Base-by-base conservation (phyloP, 2,888 invertebrate species). In the Drosophila robusta region DNA sequence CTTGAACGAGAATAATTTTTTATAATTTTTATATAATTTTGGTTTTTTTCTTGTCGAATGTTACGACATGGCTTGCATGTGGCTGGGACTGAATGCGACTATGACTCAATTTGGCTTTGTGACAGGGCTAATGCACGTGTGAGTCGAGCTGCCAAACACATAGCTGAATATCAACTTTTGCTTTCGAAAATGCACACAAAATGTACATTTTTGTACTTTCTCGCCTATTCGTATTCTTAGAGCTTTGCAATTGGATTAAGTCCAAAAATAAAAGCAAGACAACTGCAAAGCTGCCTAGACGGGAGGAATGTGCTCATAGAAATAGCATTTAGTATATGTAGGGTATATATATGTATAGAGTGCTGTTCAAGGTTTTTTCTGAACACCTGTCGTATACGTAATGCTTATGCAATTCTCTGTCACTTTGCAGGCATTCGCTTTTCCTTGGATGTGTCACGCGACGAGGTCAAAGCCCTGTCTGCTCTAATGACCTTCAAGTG, bases 401-500 rank as follows among this genome's bases (percentile, higher is more conserved):
- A 86, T 58, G 12, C 34, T 75, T 75, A 77, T 77, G 64, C 74
- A 76, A 73, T 64, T 52, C 63, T 49, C 5, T 74, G 70, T 8
- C 24, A 12, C 34, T 12, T 12, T 45, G 18, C 85, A 94, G 95
- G 95, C 90, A 95, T 96, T 80, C 93, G 96, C 75, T 96, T 94
- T 92, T 94, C 95, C 4, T 90, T 93, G 72, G 93, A 94, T 79
- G 95, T 96, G 3, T 93, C 95, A 73, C 93, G 95, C 57, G 96
- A 95, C 89, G 96, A 96, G 90, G 96, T 97, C 46, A 95, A 95
- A 91, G 97, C 96, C n/a, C 92, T 97, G 69, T 95, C 96, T 1
- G 95, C 96, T 29, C 92, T 97, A 85, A 97, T 97, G 96, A 96
- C 97, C 9, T 96, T 95, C 93, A 97, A 97, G 92, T 96, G 96